Base-by-base conservation (phyloP, 2,113 vertebrate species). In the Megaceryle maxima region DNA sequence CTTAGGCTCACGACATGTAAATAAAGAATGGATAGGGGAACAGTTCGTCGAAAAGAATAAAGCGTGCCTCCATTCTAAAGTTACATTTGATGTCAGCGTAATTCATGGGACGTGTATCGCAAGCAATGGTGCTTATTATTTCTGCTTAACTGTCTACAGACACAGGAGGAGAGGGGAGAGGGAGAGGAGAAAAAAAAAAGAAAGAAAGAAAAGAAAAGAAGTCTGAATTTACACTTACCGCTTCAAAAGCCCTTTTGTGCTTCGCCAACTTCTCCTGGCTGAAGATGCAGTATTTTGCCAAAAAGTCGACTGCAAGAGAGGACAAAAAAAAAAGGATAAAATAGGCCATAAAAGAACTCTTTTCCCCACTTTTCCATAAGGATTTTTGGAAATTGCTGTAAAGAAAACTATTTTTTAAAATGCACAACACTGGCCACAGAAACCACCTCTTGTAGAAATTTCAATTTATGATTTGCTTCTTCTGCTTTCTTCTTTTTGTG, bases 241-340 rank as follows among this genome's bases (percentile, higher is more conserved):
- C 98, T 98, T 99, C 98, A 98, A 99, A 99, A 98, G 98, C 98
- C 96, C 98, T 98, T 99, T 99, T 99, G 98, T 99, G 98, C 94
- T 97, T 97, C 3, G 98, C 98, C 98, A 99, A 96, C 98, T 99
- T 99, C 98, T 99, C 98, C 96, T 98, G 98, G 97, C 98, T 99
- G 98, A 99, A 99, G 97, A 99, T 99, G 97, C 98, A 98, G 96
- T 98, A 98, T 98, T 99, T 99, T 98, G 99, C 98, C 98, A 99
- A 98, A 98, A 99, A 99, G 98, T 99, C 98, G 97, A 98, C 98
- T 98, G 98, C 95, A 98, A 98, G 96, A 97, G 96, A 97, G 88
- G 96, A 95, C 91, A 96, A 91, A 92, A 95, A 48, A 97, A 48
- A 97, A 92, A 94, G 93, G 93, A 96, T 94, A 96, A 97, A 98